These are phyloP conservation scores for Meloidogyne hapla DNA, from an alignment of 1,140 invertebrate species.

Conservation along the genomic window DNA sequence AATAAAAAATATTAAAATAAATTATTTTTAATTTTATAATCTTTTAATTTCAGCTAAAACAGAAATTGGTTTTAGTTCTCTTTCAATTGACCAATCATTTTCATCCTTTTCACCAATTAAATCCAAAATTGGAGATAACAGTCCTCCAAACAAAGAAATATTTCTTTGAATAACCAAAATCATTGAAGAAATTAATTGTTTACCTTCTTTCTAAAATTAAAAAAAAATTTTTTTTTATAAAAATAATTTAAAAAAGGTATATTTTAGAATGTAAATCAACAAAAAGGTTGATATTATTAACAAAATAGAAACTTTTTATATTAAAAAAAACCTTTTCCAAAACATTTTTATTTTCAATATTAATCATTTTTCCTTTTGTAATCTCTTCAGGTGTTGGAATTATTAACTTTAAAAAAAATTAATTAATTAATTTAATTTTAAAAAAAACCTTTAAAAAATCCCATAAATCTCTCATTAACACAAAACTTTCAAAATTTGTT, in stretches of 20 bases:
- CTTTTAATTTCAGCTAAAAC: not conserved
- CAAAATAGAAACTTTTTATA: too few species aligned
- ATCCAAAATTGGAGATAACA: slow-evolving; percentile 17
- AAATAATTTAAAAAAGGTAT: not conserved
- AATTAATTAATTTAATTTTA: not conserved
- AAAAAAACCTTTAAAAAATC: slow-evolving; percentile 28
- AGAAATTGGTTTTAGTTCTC: slow-evolving; percentile 10
- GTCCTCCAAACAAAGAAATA: slow-evolving; percentile 10
- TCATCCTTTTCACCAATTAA: slow-evolving; percentile 18
- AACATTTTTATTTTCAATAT: slow-evolving; percentile 1
- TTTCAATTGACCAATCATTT: slow-evolving; percentile 26
- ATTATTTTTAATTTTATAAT: not conserved
- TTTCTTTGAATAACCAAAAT: slow-evolving; percentile 12
- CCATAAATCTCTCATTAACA: slow-evolving; percentile 29
- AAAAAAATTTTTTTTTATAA: too few species aligned
- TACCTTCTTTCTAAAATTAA: slow-evolving; percentile 20
- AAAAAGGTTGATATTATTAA: too few species aligned
- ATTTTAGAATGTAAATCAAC: not conserved
- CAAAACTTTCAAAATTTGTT: slow-evolving; percentile 21
- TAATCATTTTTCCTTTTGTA: slow-evolving; percentile 5
- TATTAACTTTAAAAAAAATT: not conserved
- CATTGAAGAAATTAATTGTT: slow-evolving; percentile 16
- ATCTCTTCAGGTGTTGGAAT: not conserved
- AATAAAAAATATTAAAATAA: too few species aligned
- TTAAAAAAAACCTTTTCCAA: not conserved